A percentile compares a stretch with the other conserved stretches of the same genome.
Conservation (phyloP, 1,140 invertebrate genomes). For the Drosophila pectinifera region DNA sequence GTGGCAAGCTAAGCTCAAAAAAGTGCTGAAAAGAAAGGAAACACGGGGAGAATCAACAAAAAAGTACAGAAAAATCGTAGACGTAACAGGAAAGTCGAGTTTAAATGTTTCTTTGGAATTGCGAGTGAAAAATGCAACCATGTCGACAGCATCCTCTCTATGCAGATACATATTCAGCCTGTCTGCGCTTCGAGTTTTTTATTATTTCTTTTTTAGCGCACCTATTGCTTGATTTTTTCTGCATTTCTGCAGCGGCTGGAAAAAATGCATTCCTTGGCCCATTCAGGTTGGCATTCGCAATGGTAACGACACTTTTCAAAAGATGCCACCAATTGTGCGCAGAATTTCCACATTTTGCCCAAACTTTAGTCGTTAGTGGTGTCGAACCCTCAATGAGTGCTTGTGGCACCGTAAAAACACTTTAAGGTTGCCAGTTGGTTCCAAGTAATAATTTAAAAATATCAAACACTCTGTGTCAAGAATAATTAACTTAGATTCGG, state of each 20-base stretch:
- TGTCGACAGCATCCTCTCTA: constrained; percentile 30
- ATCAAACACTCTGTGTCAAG: too few species aligned
- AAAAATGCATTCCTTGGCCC: constrained; percentile 42
- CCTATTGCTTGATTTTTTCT: constrained; percentile 25
- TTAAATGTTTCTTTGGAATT: constrained; percentile 54
- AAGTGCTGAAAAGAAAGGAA: constrained; percentile 26
- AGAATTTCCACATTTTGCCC: constrained; percentile 12
- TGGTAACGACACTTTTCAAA: constrained; percentile 45
- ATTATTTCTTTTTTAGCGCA: constrained; percentile 12
- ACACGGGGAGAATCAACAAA: constrained; percentile 31
- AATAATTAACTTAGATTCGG: neutral
- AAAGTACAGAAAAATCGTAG: constrained; percentile 29
- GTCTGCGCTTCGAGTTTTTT: constrained; percentile 30
- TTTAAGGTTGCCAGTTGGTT: neutral
- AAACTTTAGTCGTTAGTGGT: constrained; percentile 14
- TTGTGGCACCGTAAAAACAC: constrained; percentile 5
- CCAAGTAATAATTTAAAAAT: neutral
- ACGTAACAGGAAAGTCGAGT: constrained; percentile 48
- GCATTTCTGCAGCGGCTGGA: constrained; percentile 11
- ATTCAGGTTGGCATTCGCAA: constrained; percentile 30
- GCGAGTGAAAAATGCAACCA: constrained; percentile 45
- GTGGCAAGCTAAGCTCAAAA: constrained; percentile 6
- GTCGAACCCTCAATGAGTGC: constrained; percentile 11
- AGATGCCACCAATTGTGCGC: constrained; percentile 39
- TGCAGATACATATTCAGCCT: constrained; percentile 28